Evolutionary conservation across 2,888 invertebrate genomes (phyloP), one percentile per base, ranked within the genome.

Genomic region (Noctua comes): DNA sequence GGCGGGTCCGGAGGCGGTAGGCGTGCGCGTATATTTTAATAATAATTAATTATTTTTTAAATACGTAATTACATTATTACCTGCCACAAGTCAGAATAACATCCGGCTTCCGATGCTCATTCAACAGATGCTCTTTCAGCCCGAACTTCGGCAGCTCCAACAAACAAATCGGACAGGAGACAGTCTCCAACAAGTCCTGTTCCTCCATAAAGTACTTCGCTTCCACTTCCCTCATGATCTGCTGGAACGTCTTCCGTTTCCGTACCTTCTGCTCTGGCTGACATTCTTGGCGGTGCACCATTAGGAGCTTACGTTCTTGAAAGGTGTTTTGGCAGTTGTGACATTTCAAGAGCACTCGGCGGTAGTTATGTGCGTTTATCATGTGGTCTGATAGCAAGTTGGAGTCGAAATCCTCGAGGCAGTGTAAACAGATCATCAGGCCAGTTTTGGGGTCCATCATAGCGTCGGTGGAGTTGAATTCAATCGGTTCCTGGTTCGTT

Each of bases 371-470:
- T 0, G 83, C 83, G 8, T 78, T 87, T 0, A 90, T 77, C 93
- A 93, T 92, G 72, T 93, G 93, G 2, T 91, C 90, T 0, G 89
- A 72, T 0, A 93, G 82, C 0, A 84, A 43, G n/a, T 74, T 85
- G 0, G 86, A 6, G 40, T 90, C 89, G 0, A 92, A 84, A n/a
- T 92, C 91, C 31, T 89, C 88, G 4, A 90, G 87, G 70, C 93
- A 93, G 64, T 91, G 91, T 0, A 93, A 84, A 18, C 93, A 93
- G 21, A 92, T 86, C 90, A 91, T 89, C 6, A 77, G 77, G 1
- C 90, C 90, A 0, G 91, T 90, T 64, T 90, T 91, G 0, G 91
- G 92, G 24, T 93, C 88, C 65, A 89, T 73, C 80, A 90, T 88
- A 0, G 89, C 91, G 18, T 91, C 91, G 0, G 90, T 89, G 0